Evolutionary conservation across 92 coral and sea anemone genomes (phyloP), one percentile per base, ranked within the genome.

Genomic region (Blastomussa wellsi): DNA sequence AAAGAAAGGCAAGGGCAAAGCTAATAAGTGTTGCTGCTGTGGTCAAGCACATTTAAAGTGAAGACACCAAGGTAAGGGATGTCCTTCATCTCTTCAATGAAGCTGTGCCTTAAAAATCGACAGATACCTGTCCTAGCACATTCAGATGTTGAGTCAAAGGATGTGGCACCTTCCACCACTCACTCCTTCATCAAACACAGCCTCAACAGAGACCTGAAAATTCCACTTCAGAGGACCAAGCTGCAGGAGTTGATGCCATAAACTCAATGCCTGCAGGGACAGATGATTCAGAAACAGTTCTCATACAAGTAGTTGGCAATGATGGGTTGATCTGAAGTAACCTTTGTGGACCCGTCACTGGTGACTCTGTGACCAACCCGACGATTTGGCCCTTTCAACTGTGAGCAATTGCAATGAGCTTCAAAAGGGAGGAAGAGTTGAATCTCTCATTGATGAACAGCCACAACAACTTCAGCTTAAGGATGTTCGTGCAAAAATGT

Each of bases 91-190:
- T 69, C 69, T 28, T 31, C 62, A 7, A 85, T 74, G 52, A 68
- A 72, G 19, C 89, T 85, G 68, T 84, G 86, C 77, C 79, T 59
- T 47, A 89, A 52, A 89, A 89, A 62, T 24, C 79, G 59, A 49
- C 66, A 65, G 83, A 84, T 48, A 51, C 81, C 48, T 89, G 92
- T 41, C 86, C 86, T 37, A 84, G 89, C 80, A 36, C 72, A n/a
- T 84, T 79, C 76, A 89, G 80, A 72, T 79, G 92, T 36, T 78
- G 78, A 62, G 79, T 78, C 11, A 24, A 39, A 49, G 82, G 89
- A 79, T 89, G 92, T 72, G 92, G 92, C 38, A 65, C 81, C n/a
- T 78, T 67, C 70, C 92, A 89, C 70, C 86, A 78, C 82, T 84
- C 86, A 8, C 80, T 84, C 66, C 83, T 89, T 47, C 81, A 75